These are phyloP conservation scores for Danaus melanippus DNA, from an alignment of 1,140 invertebrate species.

Conservation along the genomic window DNA sequence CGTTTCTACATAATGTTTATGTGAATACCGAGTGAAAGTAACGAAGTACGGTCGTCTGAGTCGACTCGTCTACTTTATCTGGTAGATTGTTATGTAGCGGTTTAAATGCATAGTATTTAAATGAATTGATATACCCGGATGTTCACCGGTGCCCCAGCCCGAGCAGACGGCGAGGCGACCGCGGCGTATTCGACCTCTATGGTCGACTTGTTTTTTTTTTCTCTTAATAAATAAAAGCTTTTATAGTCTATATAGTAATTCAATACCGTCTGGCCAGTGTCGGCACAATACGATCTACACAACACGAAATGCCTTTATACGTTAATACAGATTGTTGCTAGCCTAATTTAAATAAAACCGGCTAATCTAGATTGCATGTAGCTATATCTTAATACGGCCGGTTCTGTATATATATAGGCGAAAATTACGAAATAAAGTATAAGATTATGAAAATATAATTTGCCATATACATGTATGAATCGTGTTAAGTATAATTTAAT, in stretches of 20 bases:
- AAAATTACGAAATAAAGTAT: too few species aligned
- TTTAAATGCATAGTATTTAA: conserved; percentile 41
- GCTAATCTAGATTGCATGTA: too few species aligned
- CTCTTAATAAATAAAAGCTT: conserved; percentile 54
- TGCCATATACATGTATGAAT: too few species aligned
- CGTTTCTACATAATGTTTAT: conserved; percentile 31
- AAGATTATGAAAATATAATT: too few species aligned
- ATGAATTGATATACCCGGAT: conserved; percentile 38
- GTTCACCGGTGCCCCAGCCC: conserved; percentile 45
- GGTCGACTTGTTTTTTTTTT: conserved; percentile 47
- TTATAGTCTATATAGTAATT: conserved; percentile 47
- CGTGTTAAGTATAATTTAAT: too few species aligned
- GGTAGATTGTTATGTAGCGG: conserved; percentile 27
- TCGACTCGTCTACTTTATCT: conserved; percentile 25
- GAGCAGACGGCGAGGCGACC: conserved; percentile 62
- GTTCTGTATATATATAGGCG: too few species aligned
- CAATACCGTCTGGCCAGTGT: conserved; percentile 42
- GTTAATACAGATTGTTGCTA: too few species aligned
- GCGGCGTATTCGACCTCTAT: conserved; percentile 43
- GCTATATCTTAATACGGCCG: too few species aligned
- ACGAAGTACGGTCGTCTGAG: conserved; percentile 15
- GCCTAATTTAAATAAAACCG: too few species aligned
- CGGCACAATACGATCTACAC: conserved; percentile 15
- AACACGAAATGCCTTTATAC: too few species aligned
- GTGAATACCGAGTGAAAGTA: conserved; percentile 47